Evolutionary conservation across 2,797 vertebrate genomes (phyloP).

Genomic region (Aeoliscus strigatus): DNA sequence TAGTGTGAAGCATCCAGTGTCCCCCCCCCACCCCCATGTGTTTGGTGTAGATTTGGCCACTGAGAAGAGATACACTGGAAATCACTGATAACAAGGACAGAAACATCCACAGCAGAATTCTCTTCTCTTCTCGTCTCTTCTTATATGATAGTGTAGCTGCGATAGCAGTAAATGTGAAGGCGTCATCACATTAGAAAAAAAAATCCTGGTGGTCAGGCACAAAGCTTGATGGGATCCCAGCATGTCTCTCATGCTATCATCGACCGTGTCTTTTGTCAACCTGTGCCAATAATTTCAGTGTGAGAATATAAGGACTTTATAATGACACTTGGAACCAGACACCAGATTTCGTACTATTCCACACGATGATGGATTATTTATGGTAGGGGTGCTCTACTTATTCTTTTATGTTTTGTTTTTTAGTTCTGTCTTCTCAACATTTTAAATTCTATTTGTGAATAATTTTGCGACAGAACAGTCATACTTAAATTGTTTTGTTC

Average conservation of each 20-base stretch:
- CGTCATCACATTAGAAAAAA: constrained; percentile 37
- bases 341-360: too few species aligned
- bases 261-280: constrained; percentile 7
- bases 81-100: constrained; percentile 1
- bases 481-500: too few species aligned
- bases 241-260: constrained; percentile 22
- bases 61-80: constrained; percentile 2
- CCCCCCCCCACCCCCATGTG: too few species aligned
- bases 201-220: constrained; percentile 33
- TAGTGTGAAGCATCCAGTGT: constrained; percentile 27
- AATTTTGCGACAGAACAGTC: not conserved
- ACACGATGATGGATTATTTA: too few species aligned
- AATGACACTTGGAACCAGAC: constrained; percentile 2
- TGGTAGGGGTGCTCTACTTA: not conserved
- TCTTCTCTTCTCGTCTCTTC: constrained; percentile 7
- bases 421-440: not conserved
- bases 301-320: not conserved
- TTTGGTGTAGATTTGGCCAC: constrained; percentile 19
- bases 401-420: not conserved
- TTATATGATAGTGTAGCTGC: constrained; percentile 6
- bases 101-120: constrained; percentile 4
- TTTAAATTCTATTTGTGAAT: not conserved
- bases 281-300: constrained; percentile 3
- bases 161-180: constrained; percentile 31
- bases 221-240: constrained; percentile 21